Evolutionary conservation across 2,113 vertebrate genomes (phyloP), one percentile per base, ranked within the genome.

Genomic region (Sinocyclocheilus maitianheensis): DNA sequence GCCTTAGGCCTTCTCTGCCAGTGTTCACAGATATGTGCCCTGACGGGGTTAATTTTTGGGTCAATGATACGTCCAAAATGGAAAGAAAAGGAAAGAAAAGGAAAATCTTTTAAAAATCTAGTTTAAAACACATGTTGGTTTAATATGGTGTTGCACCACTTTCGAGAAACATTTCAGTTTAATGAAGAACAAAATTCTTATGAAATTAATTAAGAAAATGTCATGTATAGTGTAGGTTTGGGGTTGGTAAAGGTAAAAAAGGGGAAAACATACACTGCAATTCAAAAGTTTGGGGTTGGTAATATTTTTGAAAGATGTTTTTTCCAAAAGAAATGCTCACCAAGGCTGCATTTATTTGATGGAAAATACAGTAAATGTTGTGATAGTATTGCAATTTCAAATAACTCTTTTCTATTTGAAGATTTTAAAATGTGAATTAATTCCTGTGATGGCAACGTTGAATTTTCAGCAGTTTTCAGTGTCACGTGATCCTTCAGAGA

Each of bases 111-210:
- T 24, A 46, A 13, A 74, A 65, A 46, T 75, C 22, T 75, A 48
- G 43, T 75, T 48, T 14, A 24, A 75, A 48, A 75, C 22, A 71
- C 14, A 75, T 48, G 40, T 75, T 75, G 40, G 40, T 75, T 75
- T 48, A 22, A 46, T n/a, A n/a, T 48, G 22, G 5, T 48, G 6
- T 75, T 48, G 72, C 5, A 75, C 3, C 18, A 74, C 46, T 74
- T 74, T n/a, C 4, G 11, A 72, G 1, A 65, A 26, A 63, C 2
- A 16, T 40, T 72, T 74, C 37, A 43, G 3, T 43, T 72, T 43
- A 43, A 69, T 69, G 30, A 37, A 69, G 26, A 67, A 67, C 14
- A 67, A 18, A n/a, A 48, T 24, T 75, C 11, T 74, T n/a, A 46
- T 48, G 2, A 48, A 75, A 46, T 46, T 14, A 48, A 67, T 67